Base-by-base conservation (phyloP, 1,140 invertebrate species). In the Sesamia nonagrioides region DNA sequence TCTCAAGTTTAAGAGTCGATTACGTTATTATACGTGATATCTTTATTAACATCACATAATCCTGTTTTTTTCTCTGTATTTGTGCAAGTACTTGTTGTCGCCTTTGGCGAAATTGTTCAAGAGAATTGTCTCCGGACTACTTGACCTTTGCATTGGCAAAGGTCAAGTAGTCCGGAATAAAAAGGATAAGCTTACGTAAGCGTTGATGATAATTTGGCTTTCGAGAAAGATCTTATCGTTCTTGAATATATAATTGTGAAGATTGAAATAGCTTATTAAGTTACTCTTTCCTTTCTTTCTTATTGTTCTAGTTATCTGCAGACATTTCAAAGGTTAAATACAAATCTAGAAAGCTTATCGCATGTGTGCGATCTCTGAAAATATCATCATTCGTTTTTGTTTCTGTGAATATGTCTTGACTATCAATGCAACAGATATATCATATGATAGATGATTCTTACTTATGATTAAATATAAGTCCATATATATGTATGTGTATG, bases 21-120 rank as follows among this genome's bases (percentile, higher is more conserved):
- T 79, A 56, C 78, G 78, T 75, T 72, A 60, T 68, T 68, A 54
- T 66, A 69, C 78, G 72, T 79, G 71, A 79, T 68, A 74, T 79
- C 71, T 74, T 79, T 79, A 79, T 74, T 69, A 79, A 79, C 72
- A 74, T 79, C 45, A 21, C 45, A 79, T 56, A 79, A 75, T 74
- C 61, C 71, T 52, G 69, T 68, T 74, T 74, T 77, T 75, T 48
- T 40, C 35, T 27, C 37, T 68, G 33, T 48, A 27, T 45, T 66
- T 68, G 40, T 68, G 42, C 58, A 61, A 48, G 42, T 48, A 50
- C 5, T 27, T 11, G 13, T 1, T n/a, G 27, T 37, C 33, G 33
- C 45, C 21, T 58, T 58, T 73, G 11, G 71, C 56, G 50, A 72
- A 56, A 58, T 58, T 73, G 15, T 58, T 68, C 11, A 4, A 42